These are phyloP conservation scores for Limenitis camilla DNA, from an alignment of 2,888 invertebrate genomes.

Conservation along the genomic window DNA sequence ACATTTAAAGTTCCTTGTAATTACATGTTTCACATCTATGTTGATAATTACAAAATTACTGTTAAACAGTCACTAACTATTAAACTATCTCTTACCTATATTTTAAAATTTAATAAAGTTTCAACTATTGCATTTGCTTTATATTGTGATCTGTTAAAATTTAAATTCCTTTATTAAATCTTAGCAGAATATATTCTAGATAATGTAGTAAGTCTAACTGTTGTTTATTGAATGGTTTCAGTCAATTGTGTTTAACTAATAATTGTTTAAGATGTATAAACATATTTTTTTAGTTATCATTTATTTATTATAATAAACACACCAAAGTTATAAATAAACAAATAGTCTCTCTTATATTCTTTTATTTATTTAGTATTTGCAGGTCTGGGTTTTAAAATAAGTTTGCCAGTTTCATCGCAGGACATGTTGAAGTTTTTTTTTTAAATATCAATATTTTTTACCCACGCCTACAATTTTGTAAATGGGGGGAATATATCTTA, in stretches of 20 bases:
- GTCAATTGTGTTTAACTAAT: slow-evolving; percentile 24
- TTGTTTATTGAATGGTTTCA: slow-evolving; percentile 23
- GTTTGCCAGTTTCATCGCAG: slow-evolving; percentile 96
- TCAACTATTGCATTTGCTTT: slow-evolving; percentile 12
- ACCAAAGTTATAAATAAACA: slow-evolving; percentile 72
- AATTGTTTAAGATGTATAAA: slow-evolving; percentile 44
- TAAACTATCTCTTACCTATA: slow-evolving; percentile 1
- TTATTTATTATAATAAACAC: slow-evolving; percentile 71
- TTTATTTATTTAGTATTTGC: slow-evolving; percentile 53
- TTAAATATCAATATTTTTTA: slow-evolving; percentile 72
- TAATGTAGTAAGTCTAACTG: slow-evolving; percentile 18
- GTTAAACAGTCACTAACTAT: slow-evolving; percentile 1
- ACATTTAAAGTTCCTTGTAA: slow-evolving; percentile 7
- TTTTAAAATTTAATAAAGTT: slow-evolving; percentile 4
- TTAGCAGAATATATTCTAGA: slow-evolving; percentile 20
- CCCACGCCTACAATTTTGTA: too few relatives aligned
- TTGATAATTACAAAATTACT: slow-evolving; percentile 2
- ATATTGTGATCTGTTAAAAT: slow-evolving; percentile 21
- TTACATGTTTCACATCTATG: slow-evolving; percentile 10
- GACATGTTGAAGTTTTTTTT: slow-evolving; percentile 99
- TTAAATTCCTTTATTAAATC: slow-evolving; percentile 18
- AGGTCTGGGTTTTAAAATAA: slow-evolving; percentile 93
- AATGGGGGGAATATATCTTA: too few relatives aligned
- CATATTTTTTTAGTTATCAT: slow-evolving; percentile 49
- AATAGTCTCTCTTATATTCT: slow-evolving; percentile 58